Conservation (phyloP, 2,113 vertebrate species). For the Athene cunicularia region DNA sequence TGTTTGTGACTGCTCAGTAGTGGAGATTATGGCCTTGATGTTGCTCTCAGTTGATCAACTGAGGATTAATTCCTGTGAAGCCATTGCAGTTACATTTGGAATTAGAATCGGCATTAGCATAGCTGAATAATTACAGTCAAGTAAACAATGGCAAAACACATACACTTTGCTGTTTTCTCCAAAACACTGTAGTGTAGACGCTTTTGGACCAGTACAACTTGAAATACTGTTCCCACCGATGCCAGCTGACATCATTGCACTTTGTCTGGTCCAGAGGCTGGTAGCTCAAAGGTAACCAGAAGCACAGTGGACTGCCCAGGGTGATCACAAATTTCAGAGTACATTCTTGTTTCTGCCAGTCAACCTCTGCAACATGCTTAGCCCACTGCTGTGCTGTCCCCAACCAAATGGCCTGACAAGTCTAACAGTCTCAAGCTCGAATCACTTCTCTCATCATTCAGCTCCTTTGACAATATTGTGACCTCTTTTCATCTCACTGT, state of each 20-base stretch:
- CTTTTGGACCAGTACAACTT: not conserved
- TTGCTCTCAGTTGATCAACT: not conserved
- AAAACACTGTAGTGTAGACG: not conserved
- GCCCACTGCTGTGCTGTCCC: not conserved
- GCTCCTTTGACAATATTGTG: not conserved
- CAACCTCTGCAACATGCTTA: fast-evolving
- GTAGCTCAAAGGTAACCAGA: not conserved
- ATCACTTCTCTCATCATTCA: not conserved
- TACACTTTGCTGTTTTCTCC: not conserved
- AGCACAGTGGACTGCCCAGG: not conserved
- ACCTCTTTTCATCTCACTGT: not conserved
- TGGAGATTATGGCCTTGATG: fast-evolving
- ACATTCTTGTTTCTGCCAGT: not conserved
- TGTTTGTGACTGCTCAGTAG: not conserved
- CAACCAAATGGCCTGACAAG: not conserved
- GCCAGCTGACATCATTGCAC: not conserved
- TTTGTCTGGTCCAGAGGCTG: not conserved
- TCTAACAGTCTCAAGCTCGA: not conserved
- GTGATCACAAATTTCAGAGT: not conserved
- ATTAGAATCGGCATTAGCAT: not conserved
- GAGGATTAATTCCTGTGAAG: not conserved
- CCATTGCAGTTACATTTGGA: not conserved
- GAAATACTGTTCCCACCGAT: not conserved
- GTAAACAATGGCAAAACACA: not conserved
- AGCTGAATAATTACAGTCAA: not conserved